Base-by-base conservation (phyloP, 2,888 invertebrate genomes). In the Matsumyia berberina region DNA sequence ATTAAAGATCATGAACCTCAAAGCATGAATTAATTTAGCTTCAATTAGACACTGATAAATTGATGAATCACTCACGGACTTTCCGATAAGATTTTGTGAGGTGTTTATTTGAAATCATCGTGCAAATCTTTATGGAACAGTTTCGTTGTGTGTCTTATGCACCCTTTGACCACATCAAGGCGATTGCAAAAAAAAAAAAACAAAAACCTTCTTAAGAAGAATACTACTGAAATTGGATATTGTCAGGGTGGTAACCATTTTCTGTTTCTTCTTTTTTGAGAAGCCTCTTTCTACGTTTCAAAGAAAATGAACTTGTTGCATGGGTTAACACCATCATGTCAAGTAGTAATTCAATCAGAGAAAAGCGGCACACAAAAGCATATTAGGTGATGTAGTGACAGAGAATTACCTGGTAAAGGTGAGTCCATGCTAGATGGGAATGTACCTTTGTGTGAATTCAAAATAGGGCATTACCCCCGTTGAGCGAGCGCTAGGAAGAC, bases 31-130 rank as follows among this genome's bases (percentile, higher is more conserved):
- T 72, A 64, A 72, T 70, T 33, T 42, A 66, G 35, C 77, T 82
- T 82, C 77, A 77, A 82, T 70, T 82, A 72, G 82, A 77, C 77
- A 77, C 49, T 82, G 82, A 82, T 78, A 77, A 82, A 82, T 82
- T 76, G 49, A 49, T 62, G 69, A 62, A 37, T 76, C 67, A 81
- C 17, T 37, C 19, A 6, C 5, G 29, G 15, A 31, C 15, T 44
- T 31, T 55, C 11, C 9, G 55, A 15, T 53, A 5, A 35, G 62
- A 17, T 29, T 31, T 72, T 55, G 46, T 19, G 15, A 17, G 44
- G 29, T 58, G 57, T 62, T 15, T 19, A 37, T 62, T 42, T 17
- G 55, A 46, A 70, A 70, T 12, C 29, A 44, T n/a, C n/a, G n/a
- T n/a, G 15, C 12, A 62, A 44, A 4, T 12, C 29, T 35, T 8